Conservation (phyloP, 2,888 invertebrate species). For the Seira musarum region DNA sequence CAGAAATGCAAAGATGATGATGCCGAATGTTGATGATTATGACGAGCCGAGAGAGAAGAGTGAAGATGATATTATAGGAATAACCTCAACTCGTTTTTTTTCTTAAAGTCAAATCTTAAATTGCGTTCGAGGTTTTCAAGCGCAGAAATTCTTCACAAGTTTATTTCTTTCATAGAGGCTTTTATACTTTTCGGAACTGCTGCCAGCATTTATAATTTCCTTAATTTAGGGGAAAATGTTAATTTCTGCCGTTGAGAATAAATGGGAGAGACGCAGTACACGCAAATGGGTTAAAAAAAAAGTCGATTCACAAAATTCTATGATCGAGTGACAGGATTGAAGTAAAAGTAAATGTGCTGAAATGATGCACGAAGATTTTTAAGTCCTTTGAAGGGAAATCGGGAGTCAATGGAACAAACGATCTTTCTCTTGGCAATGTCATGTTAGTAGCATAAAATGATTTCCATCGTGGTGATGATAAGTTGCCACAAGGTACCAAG, state of each 20-base stretch:
- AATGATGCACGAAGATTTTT: too few relatives aligned
- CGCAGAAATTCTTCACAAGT: not conserved
- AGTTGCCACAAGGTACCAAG: conserved; percentile 42
- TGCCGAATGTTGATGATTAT: conserved; percentile 10
- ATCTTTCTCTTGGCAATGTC: too few relatives aligned
- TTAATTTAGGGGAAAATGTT: conserved; percentile 12
- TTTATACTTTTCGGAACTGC: conserved; percentile 6
- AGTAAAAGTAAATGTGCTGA: too few relatives aligned
- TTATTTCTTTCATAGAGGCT: not conserved
- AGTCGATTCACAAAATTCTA: too few relatives aligned
- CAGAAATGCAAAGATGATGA: conserved; percentile 3
- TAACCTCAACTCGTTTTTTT: not conserved
- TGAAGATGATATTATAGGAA: conserved; percentile 3
- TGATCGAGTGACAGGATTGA: too few relatives aligned
- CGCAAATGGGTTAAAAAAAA: too few relatives aligned
- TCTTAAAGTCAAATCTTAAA: not conserved
- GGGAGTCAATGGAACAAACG: too few relatives aligned
- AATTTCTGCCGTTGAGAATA: not conserved
- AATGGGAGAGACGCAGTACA: not conserved
- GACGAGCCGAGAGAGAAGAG: not conserved
- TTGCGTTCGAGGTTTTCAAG: conserved; percentile 11
- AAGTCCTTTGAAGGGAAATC: too few relatives aligned
- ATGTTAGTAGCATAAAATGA: too few relatives aligned
- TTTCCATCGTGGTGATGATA: conserved; percentile 30
- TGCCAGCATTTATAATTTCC: conserved; percentile 14